Evolutionary conservation across 2,888 invertebrate genomes (phyloP).

Genomic region (Tuberolachnus salignus): DNA sequence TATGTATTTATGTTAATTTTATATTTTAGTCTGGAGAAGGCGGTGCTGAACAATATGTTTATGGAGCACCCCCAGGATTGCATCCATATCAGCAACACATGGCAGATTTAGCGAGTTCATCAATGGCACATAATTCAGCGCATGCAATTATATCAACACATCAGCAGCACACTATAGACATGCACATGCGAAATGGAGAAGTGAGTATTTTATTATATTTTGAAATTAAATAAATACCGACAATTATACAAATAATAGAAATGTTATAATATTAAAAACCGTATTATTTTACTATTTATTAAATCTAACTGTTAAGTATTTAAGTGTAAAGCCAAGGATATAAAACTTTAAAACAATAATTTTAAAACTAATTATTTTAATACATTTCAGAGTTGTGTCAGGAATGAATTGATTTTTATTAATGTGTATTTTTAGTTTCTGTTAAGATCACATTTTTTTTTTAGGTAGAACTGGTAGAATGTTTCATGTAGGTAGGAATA

Average conservation of each 20-base stretch:
- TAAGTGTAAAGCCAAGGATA: neutral
- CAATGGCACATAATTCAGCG: slow-evolving; percentile 47
- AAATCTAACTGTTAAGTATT: neutral
- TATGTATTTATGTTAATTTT: neutral
- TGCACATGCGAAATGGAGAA: slow-evolving; percentile 50
- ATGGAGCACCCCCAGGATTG: slow-evolving; percentile 49
- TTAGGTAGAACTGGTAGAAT: too few relatives aligned
- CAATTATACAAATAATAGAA: neutral
- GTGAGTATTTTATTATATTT: slow-evolving; percentile 25
- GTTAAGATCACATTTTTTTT: too few relatives aligned
- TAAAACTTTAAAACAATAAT: too few relatives aligned
- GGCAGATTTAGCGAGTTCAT: slow-evolving; percentile 51
- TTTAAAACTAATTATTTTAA: too few relatives aligned
- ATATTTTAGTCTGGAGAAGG: slow-evolving; percentile 51
- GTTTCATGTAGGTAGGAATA: too few relatives aligned
- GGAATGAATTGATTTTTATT: too few relatives aligned
- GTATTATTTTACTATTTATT: neutral
- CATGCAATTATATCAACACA: slow-evolving; percentile 52
- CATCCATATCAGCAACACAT: slow-evolving; percentile 50
- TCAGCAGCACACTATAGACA: slow-evolving; percentile 47
- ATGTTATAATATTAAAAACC: neutral
- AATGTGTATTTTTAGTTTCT: too few relatives aligned
- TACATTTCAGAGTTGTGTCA: too few relatives aligned
- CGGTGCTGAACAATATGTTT: slow-evolving; percentile 45
- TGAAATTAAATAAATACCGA: neutral